phyloP scores from a whole-genome alignment of 1,140 invertebrate species.

The Protaetia brevitarsis region DNA sequence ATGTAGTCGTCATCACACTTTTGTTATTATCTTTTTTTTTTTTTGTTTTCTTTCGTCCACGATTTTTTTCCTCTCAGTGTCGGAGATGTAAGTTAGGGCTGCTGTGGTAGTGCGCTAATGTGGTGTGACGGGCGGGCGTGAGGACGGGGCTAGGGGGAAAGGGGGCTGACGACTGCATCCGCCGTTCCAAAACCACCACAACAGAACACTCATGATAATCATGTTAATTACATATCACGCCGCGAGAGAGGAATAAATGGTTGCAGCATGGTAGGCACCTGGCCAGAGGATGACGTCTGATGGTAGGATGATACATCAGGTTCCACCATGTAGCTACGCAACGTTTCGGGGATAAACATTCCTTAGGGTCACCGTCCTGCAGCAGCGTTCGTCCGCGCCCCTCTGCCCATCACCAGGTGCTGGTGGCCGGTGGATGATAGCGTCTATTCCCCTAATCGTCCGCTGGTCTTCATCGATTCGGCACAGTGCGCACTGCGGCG shows the following conservation, averaged over 20 bases:
- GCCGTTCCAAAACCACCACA: conserved; percentile 32
- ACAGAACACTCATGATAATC: conserved; percentile 52
- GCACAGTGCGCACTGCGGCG: conserved; percentile 29
- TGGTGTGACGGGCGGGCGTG: conserved; percentile 26
- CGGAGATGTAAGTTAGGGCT: too few species aligned
- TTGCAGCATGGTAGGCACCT: conserved; percentile 59
- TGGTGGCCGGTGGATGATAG: not conserved
- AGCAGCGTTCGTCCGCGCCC: conserved; percentile 34
- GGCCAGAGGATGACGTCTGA: conserved; percentile 76
- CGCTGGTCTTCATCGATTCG: conserved; percentile 24
- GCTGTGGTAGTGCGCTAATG: too few species aligned
- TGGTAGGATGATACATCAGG: conserved; percentile 78
- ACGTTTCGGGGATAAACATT: conserved; percentile 77
- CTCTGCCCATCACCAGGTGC: conserved; percentile 41
- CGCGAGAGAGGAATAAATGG: conserved; percentile 46
- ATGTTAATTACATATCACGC: conserved; percentile 54
- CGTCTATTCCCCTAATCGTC: conserved; percentile 1
- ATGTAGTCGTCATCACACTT: conserved; percentile 31
- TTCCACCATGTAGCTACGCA: conserved; percentile 80
- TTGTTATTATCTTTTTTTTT: not conserved
- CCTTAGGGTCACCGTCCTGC: conserved; percentile 51
- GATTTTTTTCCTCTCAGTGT: not conserved
- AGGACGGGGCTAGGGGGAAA: not conserved
- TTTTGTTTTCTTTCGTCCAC: not conserved
- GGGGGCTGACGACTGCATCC: conserved; percentile 25